Percentiles rank a stretch among this genome's conserved stretches.
Conservation (phyloP, 2,113 vertebrate species). For the Catharus minimus region DNA sequence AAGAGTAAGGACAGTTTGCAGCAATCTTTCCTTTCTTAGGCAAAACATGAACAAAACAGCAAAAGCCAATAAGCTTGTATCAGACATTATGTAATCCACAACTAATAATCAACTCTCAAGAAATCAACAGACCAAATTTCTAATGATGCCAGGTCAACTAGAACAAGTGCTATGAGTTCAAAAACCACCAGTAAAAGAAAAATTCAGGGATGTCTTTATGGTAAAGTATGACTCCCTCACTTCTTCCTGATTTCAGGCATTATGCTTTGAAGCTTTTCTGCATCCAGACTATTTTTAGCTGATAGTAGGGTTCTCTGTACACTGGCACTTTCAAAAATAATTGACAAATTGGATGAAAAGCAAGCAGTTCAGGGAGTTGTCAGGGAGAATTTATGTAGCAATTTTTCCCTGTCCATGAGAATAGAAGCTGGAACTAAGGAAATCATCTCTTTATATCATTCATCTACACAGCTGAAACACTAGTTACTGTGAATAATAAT, state of each 20-base stretch:
- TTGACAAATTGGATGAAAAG: background rate
- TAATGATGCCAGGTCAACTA: background rate
- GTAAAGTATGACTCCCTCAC: background rate
- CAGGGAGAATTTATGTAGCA: background rate
- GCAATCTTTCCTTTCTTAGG: background rate
- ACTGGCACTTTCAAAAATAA: background rate
- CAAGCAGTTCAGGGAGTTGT: background rate
- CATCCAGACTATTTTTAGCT: background rate
- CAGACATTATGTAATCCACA: background rate
- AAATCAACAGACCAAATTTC: background rate
- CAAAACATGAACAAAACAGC: background rate
- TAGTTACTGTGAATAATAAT: background rate
- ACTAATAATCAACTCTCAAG: background rate
- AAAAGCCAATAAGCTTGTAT: background rate
- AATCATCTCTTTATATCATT: background rate
- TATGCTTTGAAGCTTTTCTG: background rate
- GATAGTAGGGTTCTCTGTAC: background rate
- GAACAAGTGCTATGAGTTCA: background rate
- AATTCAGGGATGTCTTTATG: background rate
- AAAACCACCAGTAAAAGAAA: background rate
- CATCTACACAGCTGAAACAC: constrained; percentile 11
- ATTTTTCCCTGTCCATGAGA: background rate
- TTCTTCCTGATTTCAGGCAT: background rate
- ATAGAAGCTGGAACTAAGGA: background rate
- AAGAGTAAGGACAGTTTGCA: background rate